Conservation (phyloP, 2,113 vertebrate genomes). For the Lethenteron camtschaticum region DNA sequence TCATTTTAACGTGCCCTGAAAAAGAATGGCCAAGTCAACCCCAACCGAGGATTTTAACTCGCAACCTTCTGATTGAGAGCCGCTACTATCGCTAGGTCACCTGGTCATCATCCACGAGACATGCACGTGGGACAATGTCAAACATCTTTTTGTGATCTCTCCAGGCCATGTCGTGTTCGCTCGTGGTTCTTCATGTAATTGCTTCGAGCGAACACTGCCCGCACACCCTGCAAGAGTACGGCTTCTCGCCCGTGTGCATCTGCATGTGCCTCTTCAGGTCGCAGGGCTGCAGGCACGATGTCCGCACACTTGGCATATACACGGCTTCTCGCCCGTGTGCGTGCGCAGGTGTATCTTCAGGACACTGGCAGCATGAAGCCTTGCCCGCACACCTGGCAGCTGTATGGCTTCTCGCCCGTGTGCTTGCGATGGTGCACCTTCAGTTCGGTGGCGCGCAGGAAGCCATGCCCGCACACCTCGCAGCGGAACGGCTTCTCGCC, state of each 20-base stretch:
- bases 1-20: no score
- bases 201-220: background rate
- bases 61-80: no score
- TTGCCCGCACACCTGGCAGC: background rate
- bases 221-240: background rate
- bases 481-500: background rate
- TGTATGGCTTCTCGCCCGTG: slow-evolving; percentile 4
- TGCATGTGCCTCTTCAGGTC: background rate
- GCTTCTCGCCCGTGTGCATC: background rate
- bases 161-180: no score
- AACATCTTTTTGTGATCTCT: no score
- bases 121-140: no score
- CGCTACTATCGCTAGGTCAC: no score
- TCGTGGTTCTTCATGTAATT: no score
- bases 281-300: slow-evolving; percentile 6
- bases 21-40: no score
- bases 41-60: no score
- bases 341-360: slow-evolving; percentile 83
- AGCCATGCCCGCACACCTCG: background rate
- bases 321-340: slow-evolving; percentile 2
- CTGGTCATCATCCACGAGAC: no score
- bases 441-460: background rate
- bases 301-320: background rate
- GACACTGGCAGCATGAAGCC: slow-evolving; percentile 64
- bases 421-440: slow-evolving; percentile 26